These are phyloP conservation scores for Ctenochaetus hawaiiensis DNA, from an alignment of 2,797 vertebrate species.

Conservation along the genomic window DNA sequence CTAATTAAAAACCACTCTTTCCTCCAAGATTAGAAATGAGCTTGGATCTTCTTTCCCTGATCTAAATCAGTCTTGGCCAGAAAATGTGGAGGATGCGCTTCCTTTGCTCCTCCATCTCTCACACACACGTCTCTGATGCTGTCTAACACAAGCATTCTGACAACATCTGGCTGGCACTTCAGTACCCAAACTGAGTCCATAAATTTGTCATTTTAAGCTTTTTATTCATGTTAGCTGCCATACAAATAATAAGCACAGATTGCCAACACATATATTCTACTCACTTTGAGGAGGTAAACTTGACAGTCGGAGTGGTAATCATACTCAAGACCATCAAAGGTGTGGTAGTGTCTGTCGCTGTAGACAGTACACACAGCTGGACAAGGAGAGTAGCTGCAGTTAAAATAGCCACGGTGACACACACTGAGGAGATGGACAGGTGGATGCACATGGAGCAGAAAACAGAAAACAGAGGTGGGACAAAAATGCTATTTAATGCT, in stretches of 20 bases:
- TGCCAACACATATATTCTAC: slow-evolving; percentile 31
- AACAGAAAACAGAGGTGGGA: slow-evolving; percentile 5
- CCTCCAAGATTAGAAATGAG: slow-evolving; percentile 83
- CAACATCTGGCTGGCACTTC: slow-evolving; percentile 10
- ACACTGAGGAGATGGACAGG: slow-evolving; percentile 81
- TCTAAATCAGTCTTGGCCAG: slow-evolving; percentile 64
- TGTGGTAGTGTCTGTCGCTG: slow-evolving; percentile 96
- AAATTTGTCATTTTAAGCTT: background rate
- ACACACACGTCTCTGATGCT: slow-evolving; percentile 22
- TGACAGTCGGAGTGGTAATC: slow-evolving; percentile 98
- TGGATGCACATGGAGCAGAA: slow-evolving; percentile 20
- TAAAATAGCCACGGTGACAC: slow-evolving; percentile 95
- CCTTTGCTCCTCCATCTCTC: slow-evolving; percentile 30
- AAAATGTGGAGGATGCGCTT: slow-evolving; percentile 50
- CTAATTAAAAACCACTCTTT: slow-evolving; percentile 89
- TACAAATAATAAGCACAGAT: background rate
- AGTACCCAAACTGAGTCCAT: slow-evolving; percentile 23
- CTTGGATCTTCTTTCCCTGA: slow-evolving; percentile 82
- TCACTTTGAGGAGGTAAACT: slow-evolving; percentile 94
- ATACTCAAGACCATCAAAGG: slow-evolving; percentile 97
- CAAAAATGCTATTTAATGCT: background rate
- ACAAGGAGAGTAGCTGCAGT: slow-evolving; percentile 94
- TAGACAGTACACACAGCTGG: slow-evolving; percentile 96
- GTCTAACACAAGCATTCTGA: background rate
- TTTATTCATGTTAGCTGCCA: background rate